A percentile compares a stretch with the other conserved stretches of the same genome.
Evolutionary conservation across 1,140 invertebrate species (phyloP).

Genomic region (Drosophila kanapiae): DNA sequence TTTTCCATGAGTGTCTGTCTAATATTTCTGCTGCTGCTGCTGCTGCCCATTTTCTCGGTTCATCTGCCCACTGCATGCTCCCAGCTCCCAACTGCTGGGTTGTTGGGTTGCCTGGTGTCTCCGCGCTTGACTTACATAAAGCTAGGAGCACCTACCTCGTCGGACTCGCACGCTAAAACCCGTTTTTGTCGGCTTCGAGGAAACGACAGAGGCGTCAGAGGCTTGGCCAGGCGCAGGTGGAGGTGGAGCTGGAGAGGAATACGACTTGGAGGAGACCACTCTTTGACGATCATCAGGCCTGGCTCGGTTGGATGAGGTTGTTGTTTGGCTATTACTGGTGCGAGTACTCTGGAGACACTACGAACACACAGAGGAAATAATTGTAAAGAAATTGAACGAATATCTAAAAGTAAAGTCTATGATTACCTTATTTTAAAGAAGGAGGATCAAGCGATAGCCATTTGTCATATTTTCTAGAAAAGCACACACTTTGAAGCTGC

Average conservation of each 20-base stretch:
- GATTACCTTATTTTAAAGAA: neutral
- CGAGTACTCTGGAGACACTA: constrained; percentile 9
- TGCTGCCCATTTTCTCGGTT: constrained; percentile 48
- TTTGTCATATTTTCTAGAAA: too few relatives aligned
- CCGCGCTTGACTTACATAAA: constrained; percentile 76
- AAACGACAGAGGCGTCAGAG: constrained; percentile 69
- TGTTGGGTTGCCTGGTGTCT: too few relatives aligned
- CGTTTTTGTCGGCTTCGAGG: constrained; percentile 69
- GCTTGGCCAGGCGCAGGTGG: constrained; percentile 31
- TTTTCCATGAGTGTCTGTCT: constrained; percentile 57
- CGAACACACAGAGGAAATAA: neutral
- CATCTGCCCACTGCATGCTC: constrained; percentile 61
- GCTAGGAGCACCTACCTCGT: constrained; percentile 60
- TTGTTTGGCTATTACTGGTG: constrained; percentile 35
- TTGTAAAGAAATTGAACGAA: too few relatives aligned
- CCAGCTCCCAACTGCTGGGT: constrained; percentile 6
- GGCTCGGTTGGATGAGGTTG: constrained; percentile 35
- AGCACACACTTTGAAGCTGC: too few relatives aligned
- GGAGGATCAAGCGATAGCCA: too few relatives aligned
- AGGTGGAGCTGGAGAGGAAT: neutral
- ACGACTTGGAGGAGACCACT: constrained; percentile 1
- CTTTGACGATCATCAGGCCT: constrained; percentile 29
- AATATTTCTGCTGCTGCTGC: constrained; percentile 24
- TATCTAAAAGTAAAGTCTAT: neutral
- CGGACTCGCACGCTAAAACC: constrained; percentile 66